Percentiles rank a stretch among this genome's conserved stretches.
Conservation (phyloP, 1,140 invertebrate species). For the Calliphora vicina region DNA sequence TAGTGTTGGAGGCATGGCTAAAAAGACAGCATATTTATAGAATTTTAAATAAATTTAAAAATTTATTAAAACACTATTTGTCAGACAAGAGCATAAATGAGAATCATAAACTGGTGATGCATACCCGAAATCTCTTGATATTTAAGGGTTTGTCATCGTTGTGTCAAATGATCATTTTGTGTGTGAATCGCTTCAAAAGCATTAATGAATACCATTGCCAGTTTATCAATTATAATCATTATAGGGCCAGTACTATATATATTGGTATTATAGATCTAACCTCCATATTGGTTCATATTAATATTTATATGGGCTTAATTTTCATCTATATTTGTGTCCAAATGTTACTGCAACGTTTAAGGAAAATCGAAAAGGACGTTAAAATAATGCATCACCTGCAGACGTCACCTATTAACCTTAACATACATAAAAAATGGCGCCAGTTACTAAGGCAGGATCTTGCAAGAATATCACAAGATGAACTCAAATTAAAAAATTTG, state of each 20-base stretch:
- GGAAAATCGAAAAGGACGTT: neutral
- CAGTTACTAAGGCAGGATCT: neutral
- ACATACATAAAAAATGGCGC: neutral
- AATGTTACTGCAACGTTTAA: neutral
- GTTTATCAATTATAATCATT: no score
- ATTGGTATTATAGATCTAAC: no score
- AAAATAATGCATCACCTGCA: neutral
- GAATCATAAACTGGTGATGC: neutral
- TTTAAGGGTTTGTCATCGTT: no score
- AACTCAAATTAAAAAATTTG: no score
- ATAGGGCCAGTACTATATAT: no score
- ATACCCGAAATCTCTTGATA: neutral
- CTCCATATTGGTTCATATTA: neutral
- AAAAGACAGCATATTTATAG: neutral
- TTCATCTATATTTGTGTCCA: neutral
- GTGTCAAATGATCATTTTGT: no score
- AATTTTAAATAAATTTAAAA: neutral
- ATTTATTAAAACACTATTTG: neutral
- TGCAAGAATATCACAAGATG: no score
- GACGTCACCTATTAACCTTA: no score
- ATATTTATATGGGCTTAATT: conserved; percentile 1
- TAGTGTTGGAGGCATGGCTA: neutral
- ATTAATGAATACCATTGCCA: no score
- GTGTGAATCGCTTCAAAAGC: no score
- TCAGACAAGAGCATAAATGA: neutral